phyloP scores from a whole-genome alignment of 2,888 invertebrate species.

The Deroplatys truncata region DNA sequence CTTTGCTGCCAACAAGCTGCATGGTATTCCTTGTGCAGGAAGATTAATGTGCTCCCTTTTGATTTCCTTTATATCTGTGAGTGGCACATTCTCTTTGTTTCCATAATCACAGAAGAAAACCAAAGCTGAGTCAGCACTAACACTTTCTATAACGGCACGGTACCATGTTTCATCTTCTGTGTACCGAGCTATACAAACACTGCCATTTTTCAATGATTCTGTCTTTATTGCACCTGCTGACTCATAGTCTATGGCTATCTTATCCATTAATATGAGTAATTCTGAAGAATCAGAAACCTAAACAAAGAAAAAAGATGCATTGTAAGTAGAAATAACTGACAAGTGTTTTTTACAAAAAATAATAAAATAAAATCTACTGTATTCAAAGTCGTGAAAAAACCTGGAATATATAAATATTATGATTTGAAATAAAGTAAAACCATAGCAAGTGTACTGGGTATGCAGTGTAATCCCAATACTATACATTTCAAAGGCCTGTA shows the following conservation, averaged over 20 bases:
- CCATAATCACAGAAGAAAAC: conserved; percentile 37
- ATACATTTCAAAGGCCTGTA: too few relatives aligned
- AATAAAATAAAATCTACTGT: too few relatives aligned
- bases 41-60: conserved; percentile 1
- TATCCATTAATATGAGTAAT: conserved; percentile 38
- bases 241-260: conserved; percentile 34
- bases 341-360: neutral
- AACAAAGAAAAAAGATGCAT: neutral
- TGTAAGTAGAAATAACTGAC: neutral
- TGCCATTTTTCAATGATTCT: conserved; percentile 31
- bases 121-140: conserved; percentile 19
- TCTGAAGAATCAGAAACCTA: conserved; percentile 35
- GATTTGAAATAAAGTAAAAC: too few relatives aligned
- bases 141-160: conserved; percentile 31
- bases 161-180: conserved; percentile 35
- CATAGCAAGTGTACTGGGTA: too few relatives aligned
- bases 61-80: conserved; percentile 26
- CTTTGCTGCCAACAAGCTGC: conserved; percentile 6
- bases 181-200: conserved; percentile 41
- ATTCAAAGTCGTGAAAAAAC: too few relatives aligned
- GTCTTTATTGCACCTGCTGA: neutral
- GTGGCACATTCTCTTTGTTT: conserved; percentile 31
- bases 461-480: too few relatives aligned
- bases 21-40: conserved; percentile 17
- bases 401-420: too few relatives aligned